A percentile compares a stretch with the other conserved stretches of the same genome.
Evolutionary conservation across 1,140 invertebrate genomes (phyloP).

Genomic region (Tetragonula clypearis): DNA sequence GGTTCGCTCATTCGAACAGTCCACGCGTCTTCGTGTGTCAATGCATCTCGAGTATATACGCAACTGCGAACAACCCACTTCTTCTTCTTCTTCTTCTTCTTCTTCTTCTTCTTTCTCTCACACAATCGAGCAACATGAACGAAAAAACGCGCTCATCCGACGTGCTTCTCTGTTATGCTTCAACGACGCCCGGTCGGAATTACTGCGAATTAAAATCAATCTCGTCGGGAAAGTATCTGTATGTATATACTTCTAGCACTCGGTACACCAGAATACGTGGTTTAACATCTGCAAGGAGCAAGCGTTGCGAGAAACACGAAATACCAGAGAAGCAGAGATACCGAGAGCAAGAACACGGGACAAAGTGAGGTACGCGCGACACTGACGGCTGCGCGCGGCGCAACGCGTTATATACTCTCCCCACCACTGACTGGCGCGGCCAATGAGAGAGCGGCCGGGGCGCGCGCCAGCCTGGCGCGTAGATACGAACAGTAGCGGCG

Average conservation of each 20-base stretch:
- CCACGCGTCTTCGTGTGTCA: constrained; percentile 1
- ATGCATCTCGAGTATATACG: not conserved
- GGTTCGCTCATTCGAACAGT: constrained; percentile 31
- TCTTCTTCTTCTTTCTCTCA: not conserved
- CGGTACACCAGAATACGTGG: not conserved
- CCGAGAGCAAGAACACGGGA: not conserved
- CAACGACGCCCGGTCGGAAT: not conserved
- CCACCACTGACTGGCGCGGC: not conserved
- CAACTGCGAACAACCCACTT: constrained; percentile 11
- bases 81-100: not conserved
- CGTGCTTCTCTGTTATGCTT: not conserved
- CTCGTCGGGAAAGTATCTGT: not conserved
- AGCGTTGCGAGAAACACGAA: not conserved
- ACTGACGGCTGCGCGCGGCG: constrained; percentile 67
- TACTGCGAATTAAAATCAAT: not conserved
- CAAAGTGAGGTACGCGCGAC: constrained; percentile 30
- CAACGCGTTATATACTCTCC: constrained; percentile 58
- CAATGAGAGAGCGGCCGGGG: constrained; percentile 2
- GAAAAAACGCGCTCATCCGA: not conserved
- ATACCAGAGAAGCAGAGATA: not conserved
- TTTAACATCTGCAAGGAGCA: not conserved
- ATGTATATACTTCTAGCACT: not conserved
- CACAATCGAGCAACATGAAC: not conserved
- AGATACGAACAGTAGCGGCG: constrained; percentile 45
- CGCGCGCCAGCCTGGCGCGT: constrained; percentile 38